Evolutionary conservation across 2,797 vertebrate genomes (phyloP).

Genomic region (Mastacembelus armatus): DNA sequence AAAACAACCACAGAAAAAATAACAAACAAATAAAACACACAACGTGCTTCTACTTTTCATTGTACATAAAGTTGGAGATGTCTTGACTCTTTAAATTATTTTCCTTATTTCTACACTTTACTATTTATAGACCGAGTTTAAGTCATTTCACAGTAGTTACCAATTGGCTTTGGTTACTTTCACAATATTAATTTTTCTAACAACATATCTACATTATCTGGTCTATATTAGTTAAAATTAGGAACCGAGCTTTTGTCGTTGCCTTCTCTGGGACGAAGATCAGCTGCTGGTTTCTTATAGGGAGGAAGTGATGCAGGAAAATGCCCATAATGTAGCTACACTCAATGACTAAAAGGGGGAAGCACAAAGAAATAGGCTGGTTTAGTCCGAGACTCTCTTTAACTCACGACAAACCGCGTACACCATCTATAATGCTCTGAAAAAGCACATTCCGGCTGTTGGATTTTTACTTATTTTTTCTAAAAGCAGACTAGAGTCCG

Average conservation of each 20-base stretch:
- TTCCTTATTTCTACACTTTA: rapidly evolving
- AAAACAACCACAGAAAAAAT: too few relatives aligned
- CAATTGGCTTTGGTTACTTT: neutral
- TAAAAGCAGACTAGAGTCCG: neutral
- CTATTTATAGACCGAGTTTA: neutral
- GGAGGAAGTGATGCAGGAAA: slow-evolving; percentile 86
- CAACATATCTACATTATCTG: too few relatives aligned
- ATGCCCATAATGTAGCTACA: slow-evolving; percentile 80
- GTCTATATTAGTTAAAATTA: slow-evolving; percentile 9
- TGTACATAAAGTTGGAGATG: neutral
- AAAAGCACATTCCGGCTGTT: neutral
- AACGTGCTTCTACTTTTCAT: neutral
- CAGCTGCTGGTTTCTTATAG: slow-evolving; percentile 74
- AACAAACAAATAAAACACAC: neutral
- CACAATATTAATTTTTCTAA: neutral
- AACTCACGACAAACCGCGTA: slow-evolving; percentile 37
- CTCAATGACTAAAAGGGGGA: slow-evolving; percentile 81
- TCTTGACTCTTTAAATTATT: neutral
- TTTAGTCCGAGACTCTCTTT: slow-evolving; percentile 42
- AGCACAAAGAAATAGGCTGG: slow-evolving; percentile 80
- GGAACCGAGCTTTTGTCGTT: neutral
- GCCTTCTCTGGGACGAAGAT: slow-evolving; percentile 51
- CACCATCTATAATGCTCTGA: neutral
- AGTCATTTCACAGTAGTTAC: neutral
- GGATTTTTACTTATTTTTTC: neutral